Conservation (phyloP, 1,140 invertebrate genomes). For the Leptinotarsa lineolata region DNA sequence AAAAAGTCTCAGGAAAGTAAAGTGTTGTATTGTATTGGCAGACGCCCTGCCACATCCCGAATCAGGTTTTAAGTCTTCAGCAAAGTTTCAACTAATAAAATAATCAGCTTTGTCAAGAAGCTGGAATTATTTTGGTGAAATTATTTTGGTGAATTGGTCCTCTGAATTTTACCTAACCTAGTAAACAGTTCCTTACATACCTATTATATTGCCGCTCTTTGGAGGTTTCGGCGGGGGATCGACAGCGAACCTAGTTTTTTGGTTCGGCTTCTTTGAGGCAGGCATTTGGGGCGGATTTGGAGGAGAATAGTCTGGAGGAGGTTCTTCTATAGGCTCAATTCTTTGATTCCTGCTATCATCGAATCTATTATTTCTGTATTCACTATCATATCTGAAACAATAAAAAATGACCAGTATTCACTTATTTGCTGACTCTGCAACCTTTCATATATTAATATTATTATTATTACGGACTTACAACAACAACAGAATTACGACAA, state of each 20-base stretch:
- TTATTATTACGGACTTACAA: too few relatives aligned
- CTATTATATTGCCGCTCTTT: constrained; percentile 55
- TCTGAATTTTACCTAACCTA: too few relatives aligned
- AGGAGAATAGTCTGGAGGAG: constrained; percentile 72
- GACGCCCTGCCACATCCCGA: too few relatives aligned
- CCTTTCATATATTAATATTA: background rate
- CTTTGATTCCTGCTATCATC: constrained; percentile 56
- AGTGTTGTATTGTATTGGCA: too few relatives aligned
- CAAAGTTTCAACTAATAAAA: too few relatives aligned
- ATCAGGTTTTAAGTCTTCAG: too few relatives aligned
- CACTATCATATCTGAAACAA: constrained; percentile 53
- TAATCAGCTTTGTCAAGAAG: too few relatives aligned
- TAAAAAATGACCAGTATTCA: background rate
- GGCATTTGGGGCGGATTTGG: constrained; percentile 62
- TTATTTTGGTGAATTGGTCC: too few relatives aligned
- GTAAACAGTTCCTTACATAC: constrained; percentile 33
- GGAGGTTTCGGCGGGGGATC: constrained; percentile 59
- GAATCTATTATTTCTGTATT: constrained; percentile 59
- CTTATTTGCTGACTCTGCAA: background rate
- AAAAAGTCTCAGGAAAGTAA: too few relatives aligned
- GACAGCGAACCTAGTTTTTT: constrained; percentile 68
- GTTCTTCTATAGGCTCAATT: constrained; percentile 61
- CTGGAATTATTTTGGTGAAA: too few relatives aligned
- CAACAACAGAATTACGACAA: too few relatives aligned
- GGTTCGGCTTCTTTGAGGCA: constrained; percentile 63